These are phyloP conservation scores for Engraulis encrasicolus DNA, from an alignment of 2,113 vertebrate genomes.

Conservation along the genomic window DNA sequence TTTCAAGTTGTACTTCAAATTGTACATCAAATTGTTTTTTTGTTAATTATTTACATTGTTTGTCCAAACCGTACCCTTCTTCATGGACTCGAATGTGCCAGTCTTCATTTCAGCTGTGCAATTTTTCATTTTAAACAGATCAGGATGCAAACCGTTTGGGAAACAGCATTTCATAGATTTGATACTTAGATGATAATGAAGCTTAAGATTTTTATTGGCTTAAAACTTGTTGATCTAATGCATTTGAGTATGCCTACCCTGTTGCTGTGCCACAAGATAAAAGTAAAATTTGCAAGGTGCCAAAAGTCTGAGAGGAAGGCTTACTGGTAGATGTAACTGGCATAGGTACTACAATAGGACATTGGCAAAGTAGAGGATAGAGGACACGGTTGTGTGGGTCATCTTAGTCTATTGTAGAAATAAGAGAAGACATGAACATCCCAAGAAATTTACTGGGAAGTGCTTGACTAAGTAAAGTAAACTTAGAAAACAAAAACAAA, in stretches of 20 bases:
- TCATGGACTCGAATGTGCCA: background rate
- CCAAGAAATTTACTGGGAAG: too few species aligned
- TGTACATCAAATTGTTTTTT: background rate
- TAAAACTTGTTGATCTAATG: background rate
- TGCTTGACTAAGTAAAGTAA: too few species aligned
- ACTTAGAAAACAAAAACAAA: too few species aligned
- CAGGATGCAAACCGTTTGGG: background rate
- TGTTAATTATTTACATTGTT: background rate
- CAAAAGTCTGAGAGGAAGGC: background rate
- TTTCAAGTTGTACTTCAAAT: background rate
- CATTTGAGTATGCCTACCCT: background rate
- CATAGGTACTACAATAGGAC: background rate
- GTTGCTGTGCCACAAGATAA: background rate
- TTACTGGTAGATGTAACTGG: background rate
- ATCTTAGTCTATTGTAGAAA: background rate
- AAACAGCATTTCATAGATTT: background rate
- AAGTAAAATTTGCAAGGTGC: background rate
- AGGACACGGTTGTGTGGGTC: background rate
- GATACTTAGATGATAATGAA: too few species aligned
- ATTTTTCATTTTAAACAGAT: background rate
- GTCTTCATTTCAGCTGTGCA: background rate
- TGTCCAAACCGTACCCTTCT: background rate
- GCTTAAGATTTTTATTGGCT: background rate
- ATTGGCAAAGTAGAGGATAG: background rate
- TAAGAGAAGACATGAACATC: too few species aligned